phyloP scores from a whole-genome alignment of 2,797 vertebrate genomes.

The Anas acuta region DNA sequence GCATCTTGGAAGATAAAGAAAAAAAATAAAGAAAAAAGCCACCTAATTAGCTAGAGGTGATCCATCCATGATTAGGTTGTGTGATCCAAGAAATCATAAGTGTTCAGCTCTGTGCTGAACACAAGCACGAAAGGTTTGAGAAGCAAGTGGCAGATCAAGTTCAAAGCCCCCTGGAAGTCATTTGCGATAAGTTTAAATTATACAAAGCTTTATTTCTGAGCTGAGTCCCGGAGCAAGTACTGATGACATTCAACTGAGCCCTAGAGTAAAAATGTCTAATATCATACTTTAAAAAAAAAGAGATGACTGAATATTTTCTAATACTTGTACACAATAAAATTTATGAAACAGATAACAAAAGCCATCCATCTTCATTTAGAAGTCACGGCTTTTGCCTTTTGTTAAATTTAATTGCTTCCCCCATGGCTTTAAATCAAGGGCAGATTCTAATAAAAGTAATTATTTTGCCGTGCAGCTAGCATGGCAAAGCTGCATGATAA shows the following conservation, averaged over 20 bases:
- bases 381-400: constrained; percentile 63
- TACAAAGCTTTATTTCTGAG: not conserved
- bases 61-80: not conserved
- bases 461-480: constrained; percentile 56
- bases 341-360: constrained; percentile 49
- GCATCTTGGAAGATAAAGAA: too few species aligned
- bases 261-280: not conserved
- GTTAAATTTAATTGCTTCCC: constrained; percentile 68
- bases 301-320: not conserved
- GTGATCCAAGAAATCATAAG: not conserved
- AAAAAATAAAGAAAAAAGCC: not conserved
- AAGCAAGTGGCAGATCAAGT: not conserved
- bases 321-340: constrained; percentile 17
- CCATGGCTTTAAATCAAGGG: constrained; percentile 61
- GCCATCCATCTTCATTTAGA: constrained; percentile 60
- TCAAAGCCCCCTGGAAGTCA: not conserved
- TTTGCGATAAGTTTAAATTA: not conserved
- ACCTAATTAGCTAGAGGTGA: not conserved
- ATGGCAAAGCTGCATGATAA: constrained; percentile 61
- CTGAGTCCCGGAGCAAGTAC: not conserved
- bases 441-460: constrained; percentile 67
- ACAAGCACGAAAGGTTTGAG: not conserved
- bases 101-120: not conserved
- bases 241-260: not conserved
- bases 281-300: not conserved